These are phyloP conservation scores for Syrista parreyssii DNA, from an alignment of 2,888 invertebrate species.

Conservation along the genomic window DNA sequence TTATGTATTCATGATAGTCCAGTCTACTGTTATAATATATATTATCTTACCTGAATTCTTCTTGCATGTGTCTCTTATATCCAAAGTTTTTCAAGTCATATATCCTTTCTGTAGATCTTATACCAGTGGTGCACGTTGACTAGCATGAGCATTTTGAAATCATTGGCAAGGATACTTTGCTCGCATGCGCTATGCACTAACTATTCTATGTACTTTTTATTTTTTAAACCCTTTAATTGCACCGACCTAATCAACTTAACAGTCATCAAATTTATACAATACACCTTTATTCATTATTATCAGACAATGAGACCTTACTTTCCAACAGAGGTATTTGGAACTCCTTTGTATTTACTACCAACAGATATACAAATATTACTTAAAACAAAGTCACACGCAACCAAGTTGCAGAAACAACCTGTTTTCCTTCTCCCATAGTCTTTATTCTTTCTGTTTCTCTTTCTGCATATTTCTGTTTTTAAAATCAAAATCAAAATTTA, in stretches of 20 bases:
- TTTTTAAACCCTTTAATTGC: constrained; percentile 16
- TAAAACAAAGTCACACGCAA: constrained; percentile 22
- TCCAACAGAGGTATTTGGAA: background rate
- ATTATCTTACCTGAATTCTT: constrained; percentile 3
- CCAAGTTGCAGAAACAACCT: constrained; percentile 43
- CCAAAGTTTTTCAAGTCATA: constrained; percentile 3
- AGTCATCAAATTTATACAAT: background rate
- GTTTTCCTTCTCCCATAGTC: background rate
- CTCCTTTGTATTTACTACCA: background rate
- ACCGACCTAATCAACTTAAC: background rate
- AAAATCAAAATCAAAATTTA: background rate
- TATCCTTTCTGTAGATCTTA: constrained; percentile 34
- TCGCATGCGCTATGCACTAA: constrained; percentile 64
- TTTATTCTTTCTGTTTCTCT: background rate
- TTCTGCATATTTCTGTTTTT: background rate
- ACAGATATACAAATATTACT: constrained; percentile 19
- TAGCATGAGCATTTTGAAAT: constrained; percentile 56
- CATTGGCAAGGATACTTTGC: constrained; percentile 47
- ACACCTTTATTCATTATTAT: background rate
- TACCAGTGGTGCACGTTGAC: constrained; percentile 60
- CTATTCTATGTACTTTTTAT: constrained; percentile 35
- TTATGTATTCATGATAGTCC: constrained; percentile 2
- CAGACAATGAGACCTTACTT: background rate
- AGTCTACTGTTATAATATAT: background rate
- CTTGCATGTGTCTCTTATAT: constrained; percentile 9